Percentiles rank a stretch among this genome's conserved stretches.
Conservation (phyloP, 2,113 vertebrate species). For the Carlito syrichta region DNA sequence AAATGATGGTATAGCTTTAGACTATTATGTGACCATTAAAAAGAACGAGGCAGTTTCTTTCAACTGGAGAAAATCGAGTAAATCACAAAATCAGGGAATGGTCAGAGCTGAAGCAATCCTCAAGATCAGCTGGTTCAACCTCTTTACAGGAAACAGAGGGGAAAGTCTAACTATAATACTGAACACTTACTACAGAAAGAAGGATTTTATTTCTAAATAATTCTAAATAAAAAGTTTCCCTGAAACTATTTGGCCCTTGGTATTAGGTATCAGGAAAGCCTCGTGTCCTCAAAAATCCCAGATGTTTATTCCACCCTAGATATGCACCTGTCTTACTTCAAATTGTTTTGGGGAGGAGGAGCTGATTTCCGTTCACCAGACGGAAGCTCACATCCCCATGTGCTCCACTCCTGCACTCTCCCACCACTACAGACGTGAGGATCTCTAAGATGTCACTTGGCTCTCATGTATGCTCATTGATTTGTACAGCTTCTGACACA, state of each 20-base stretch:
- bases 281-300: background rate
- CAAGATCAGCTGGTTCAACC: background rate
- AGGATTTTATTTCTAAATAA: background rate
- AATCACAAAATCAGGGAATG: background rate
- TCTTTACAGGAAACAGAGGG: background rate
- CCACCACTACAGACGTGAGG: background rate
- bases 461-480: background rate
- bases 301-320: background rate
- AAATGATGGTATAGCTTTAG: background rate
- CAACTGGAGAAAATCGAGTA: background rate
- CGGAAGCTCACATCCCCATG: background rate
- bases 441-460: constrained; percentile 31
- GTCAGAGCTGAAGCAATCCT: background rate
- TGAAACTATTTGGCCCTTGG: background rate
- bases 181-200: background rate
- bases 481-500: background rate
- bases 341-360: background rate
- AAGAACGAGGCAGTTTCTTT: background rate
- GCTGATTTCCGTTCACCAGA: background rate
- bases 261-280: background rate
- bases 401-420: background rate
- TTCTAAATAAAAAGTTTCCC: constrained; percentile 14
- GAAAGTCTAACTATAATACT: background rate
- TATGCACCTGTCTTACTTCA: background rate
- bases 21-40: background rate